phyloP scores from a whole-genome alignment of 2,888 invertebrate species.

The Chaitophorus viminalis region DNA sequence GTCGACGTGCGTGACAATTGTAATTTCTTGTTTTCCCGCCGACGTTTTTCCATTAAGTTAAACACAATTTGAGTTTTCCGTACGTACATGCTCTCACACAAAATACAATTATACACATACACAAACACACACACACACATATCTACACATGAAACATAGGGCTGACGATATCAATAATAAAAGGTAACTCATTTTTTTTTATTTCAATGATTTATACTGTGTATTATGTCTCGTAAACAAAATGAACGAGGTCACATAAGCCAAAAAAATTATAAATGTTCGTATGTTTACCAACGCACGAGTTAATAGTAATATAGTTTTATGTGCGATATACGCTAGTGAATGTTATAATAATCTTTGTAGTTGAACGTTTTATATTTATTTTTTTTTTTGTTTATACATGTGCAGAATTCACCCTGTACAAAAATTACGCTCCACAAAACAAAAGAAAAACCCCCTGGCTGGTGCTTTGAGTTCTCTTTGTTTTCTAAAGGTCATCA shows the following conservation, averaged over 20 bases:
- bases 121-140: background rate
- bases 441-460: conserved; percentile 50
- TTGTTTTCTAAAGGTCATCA: conserved; percentile 58
- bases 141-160: background rate
- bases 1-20: conserved; percentile 49
- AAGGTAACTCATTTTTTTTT: conserved; percentile 3
- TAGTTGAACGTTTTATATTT: background rate
- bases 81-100: background rate
- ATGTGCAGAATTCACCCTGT: background rate
- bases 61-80: conserved; percentile 45
- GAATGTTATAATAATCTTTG: background rate
- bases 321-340: background rate
- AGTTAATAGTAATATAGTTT: background rate
- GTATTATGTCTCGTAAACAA: background rate
- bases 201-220: background rate
- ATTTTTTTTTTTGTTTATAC: conserved; percentile 27
- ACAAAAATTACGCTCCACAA: background rate
- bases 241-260: conserved; percentile 13
- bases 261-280: conserved; percentile 28
- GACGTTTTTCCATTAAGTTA: conserved; percentile 50
- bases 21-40: conserved; percentile 39
- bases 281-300: background rate
- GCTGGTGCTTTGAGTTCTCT: conserved; percentile 5
- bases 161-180: background rate
- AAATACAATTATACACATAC: background rate